Evolutionary conservation across 2,797 vertebrate species (phyloP).

Genomic region (Cirrhinus molitorella): DNA sequence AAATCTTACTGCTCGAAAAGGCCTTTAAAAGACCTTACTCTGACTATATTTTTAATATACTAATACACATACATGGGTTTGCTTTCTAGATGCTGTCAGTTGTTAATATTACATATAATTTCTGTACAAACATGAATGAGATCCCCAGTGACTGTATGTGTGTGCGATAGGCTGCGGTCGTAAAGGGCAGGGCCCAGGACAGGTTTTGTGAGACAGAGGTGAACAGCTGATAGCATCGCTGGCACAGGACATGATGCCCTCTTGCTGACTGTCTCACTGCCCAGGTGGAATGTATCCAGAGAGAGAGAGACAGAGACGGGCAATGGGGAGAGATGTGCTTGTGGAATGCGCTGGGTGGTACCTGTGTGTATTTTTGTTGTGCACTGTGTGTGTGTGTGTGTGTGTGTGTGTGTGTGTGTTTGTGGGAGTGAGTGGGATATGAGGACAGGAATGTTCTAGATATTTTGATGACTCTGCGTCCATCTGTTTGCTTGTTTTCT

Average conservation of each 20-base stretch:
- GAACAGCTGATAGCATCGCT: conserved; percentile 62
- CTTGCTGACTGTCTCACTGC: conserved; percentile 58
- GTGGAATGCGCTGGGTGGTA: conserved; percentile 57
- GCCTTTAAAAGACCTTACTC: neutral
- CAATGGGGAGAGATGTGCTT: conserved; percentile 49
- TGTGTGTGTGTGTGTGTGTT: conserved; percentile 54
- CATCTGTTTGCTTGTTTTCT: conserved; percentile 50
- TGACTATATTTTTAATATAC: neutral
- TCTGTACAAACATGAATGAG: neutral
- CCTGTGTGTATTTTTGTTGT: conserved; percentile 55
- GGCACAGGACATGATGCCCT: conserved; percentile 70
- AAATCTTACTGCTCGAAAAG: too few relatives aligned
- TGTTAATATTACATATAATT: neutral
- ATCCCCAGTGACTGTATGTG: conserved; percentile 8
- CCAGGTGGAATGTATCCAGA: conserved; percentile 69
- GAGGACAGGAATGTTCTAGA: conserved; percentile 63
- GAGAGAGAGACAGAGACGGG: conserved; percentile 31
- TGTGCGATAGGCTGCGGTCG: conserved; percentile 12
- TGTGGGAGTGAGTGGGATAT: conserved; percentile 57
- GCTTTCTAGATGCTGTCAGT: neutral
- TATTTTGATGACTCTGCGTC: conserved; percentile 59
- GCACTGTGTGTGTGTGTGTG: conserved; percentile 39
- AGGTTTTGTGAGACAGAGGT: conserved; percentile 24
- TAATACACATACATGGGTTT: neutral
- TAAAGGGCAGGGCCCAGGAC: conserved; percentile 6